A percentile compares a stretch with the other conserved stretches of the same genome.
Conservation (phyloP, 2,888 invertebrate genomes). For the Cryptophagus acutangulus region DNA sequence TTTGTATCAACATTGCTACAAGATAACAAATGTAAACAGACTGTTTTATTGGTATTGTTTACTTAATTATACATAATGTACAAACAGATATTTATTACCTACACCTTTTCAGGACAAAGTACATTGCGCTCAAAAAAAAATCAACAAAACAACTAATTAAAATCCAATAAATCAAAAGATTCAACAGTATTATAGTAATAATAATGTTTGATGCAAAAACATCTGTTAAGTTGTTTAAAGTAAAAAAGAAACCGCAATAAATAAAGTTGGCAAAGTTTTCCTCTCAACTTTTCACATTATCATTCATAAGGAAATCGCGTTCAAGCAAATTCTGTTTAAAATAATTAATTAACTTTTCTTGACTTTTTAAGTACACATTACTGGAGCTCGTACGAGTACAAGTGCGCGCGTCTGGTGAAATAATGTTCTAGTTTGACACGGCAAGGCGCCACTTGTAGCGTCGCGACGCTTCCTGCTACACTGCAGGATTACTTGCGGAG, state of each 20-base stretch:
- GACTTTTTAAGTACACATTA: slow-evolving; percentile 41
- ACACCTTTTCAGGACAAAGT: too few relatives aligned
- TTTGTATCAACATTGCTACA: too few relatives aligned
- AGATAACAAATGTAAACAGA: too few relatives aligned
- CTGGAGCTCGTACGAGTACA: slow-evolving; percentile 24
- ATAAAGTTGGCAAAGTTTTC: slow-evolving; percentile 26
- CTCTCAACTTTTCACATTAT: slow-evolving; percentile 36
- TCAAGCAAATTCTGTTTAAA: slow-evolving; percentile 39
- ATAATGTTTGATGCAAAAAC: too few relatives aligned
- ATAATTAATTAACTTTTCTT: slow-evolving; percentile 47
- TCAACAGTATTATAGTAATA: too few relatives aligned
- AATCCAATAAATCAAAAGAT: too few relatives aligned
- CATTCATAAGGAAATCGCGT: slow-evolving; percentile 41
- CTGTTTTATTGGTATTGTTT: too few relatives aligned
- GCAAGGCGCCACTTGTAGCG: slow-evolving; percentile 44
- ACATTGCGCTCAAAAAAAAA: too few relatives aligned
- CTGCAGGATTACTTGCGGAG: slow-evolving; percentile 19
- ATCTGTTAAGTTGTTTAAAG: slow-evolving; percentile 26
- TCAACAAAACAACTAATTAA: too few relatives aligned
- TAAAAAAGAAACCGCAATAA: slow-evolving; percentile 28
- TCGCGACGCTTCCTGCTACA: slow-evolving; percentile 37
- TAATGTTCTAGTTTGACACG: slow-evolving; percentile 26
- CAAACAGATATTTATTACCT: too few relatives aligned
- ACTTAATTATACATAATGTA: too few relatives aligned
- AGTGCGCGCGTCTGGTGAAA: too few relatives aligned